Conservation (phyloP, 2,113 vertebrate genomes). For the Apistogramma diplotaenia region DNA sequence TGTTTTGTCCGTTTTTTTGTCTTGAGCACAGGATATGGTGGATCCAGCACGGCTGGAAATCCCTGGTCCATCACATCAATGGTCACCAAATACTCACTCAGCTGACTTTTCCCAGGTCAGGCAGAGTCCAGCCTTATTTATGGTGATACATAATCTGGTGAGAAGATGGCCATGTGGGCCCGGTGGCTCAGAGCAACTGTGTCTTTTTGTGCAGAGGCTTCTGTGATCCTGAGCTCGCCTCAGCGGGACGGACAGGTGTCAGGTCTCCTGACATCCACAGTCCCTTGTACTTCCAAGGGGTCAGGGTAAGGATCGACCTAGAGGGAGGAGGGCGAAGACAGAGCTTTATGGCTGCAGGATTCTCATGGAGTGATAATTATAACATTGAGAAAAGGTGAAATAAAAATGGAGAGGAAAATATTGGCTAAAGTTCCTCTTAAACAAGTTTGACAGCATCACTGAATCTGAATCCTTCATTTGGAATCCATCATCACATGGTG, state of each 20-base stretch:
- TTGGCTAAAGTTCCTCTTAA: neutral
- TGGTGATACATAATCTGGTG: conserved; percentile 35
- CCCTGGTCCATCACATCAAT: conserved; percentile 23
- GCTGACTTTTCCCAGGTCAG: conserved; percentile 1
- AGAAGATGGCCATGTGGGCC: neutral
- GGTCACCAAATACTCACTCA: conserved; percentile 31
- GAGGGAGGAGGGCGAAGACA: neutral
- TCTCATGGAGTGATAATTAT: neutral
- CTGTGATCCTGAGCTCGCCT: conserved; percentile 46
- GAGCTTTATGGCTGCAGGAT: neutral
- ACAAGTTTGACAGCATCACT: too few species aligned
- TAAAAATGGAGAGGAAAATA: neutral
- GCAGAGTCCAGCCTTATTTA: neutral
- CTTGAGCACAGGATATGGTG: conserved; percentile 8
- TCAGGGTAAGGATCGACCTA: conserved; percentile 95
- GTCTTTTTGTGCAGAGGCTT: conserved; percentile 10
- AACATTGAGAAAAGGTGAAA: neutral
- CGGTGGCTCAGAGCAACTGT: neutral
- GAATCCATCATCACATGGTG: too few species aligned
- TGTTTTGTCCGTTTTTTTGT: neutral
- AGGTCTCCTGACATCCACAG: conserved; percentile 72
- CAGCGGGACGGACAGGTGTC: conserved; percentile 90
- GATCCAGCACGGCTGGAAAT: conserved; percentile 19
- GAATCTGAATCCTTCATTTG: too few species aligned
- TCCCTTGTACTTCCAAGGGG: conserved; percentile 74